phyloP scores from a whole-genome alignment of 92 coral and sea anemone species.

The Phenganax marumi region DNA sequence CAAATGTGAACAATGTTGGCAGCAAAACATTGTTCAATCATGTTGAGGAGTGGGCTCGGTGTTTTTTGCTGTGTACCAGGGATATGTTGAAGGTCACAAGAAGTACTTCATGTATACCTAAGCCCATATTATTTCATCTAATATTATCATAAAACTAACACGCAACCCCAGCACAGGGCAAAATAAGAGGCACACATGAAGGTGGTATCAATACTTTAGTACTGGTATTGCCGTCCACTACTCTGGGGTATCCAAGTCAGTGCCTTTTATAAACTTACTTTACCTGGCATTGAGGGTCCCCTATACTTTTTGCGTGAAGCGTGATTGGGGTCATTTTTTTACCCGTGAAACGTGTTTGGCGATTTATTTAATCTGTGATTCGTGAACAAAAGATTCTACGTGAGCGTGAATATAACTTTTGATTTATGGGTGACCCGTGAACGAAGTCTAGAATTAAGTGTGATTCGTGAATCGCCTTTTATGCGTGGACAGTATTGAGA shows the following conservation, averaged over 20 bases:
- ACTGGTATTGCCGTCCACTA: neutral
- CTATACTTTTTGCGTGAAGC: too few species aligned
- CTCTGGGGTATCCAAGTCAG: slow-evolving; percentile 1
- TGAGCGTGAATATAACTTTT: too few species aligned
- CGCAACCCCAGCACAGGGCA: neutral
- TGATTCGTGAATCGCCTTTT: too few species aligned
- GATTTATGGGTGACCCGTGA: too few species aligned
- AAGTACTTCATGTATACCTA: neutral
- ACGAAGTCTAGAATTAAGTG: too few species aligned
- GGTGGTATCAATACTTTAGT: neutral
- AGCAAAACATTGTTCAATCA: too few species aligned
- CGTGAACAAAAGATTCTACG: too few species aligned
- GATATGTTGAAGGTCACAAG: neutral
- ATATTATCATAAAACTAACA: neutral
- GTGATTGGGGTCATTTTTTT: too few species aligned
- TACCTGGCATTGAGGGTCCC: neutral
- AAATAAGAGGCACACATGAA: neutral
- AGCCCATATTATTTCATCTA: neutral
- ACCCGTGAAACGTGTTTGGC: too few species aligned
- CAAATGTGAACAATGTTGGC: too few species aligned
- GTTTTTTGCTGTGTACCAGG: neutral
- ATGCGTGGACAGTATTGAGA: too few species aligned
- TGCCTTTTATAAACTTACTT: slow-evolving; percentile 1
- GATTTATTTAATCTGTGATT: too few species aligned
- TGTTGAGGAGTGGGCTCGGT: neutral